phyloP scores from a whole-genome alignment of 1,140 invertebrate genomes.

The Cydia fagiglandana region DNA sequence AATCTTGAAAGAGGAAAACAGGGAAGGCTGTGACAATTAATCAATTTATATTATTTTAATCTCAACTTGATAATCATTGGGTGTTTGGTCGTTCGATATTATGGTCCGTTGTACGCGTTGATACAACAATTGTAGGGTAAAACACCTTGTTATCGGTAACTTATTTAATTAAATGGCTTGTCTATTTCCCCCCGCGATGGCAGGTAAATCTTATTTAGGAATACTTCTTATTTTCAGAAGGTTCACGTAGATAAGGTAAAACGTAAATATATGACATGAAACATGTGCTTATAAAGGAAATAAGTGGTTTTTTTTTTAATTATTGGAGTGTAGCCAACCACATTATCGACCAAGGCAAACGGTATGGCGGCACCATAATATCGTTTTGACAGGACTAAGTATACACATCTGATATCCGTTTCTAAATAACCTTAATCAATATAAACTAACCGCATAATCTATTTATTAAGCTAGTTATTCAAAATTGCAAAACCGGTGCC shows the following conservation, averaged over 20 bases:
- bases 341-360: neutral
- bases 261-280: too few species aligned
- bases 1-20: neutral
- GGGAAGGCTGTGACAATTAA: neutral
- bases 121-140: neutral
- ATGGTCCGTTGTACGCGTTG: neutral
- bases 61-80: neutral
- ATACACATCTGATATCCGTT: neutral
- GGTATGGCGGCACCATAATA: neutral
- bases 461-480: constrained; percentile 12
- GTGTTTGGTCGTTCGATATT: neutral
- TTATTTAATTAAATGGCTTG: neutral
- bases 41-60: neutral
- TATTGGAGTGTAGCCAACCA: too few species aligned
- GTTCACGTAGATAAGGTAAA: too few species aligned
- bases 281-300: too few species aligned
- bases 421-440: neutral
- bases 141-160: neutral
- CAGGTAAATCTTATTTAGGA: too few species aligned
- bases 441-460: constrained; percentile 3
- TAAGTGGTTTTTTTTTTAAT: too few species aligned
- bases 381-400: neutral
- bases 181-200: too few species aligned
- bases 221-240: too few species aligned
- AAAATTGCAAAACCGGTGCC: constrained; percentile 20